Base-by-base conservation (phyloP, 2,888 invertebrate species). In the Sclerodermus sp. region DNA sequence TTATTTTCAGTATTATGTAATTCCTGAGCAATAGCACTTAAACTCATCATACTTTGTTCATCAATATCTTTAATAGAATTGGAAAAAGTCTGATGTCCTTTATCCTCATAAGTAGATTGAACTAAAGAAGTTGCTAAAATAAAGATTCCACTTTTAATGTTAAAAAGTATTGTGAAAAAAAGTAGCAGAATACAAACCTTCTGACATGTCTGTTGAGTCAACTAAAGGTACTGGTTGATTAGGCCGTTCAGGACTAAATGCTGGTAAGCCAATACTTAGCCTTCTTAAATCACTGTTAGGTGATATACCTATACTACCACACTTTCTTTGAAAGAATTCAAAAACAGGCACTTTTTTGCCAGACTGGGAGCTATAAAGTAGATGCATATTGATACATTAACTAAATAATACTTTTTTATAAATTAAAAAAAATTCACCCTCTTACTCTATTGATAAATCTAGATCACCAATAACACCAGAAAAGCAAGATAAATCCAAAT, bases 281-380 rank as follows among this genome's bases (percentile, higher is more conserved):
- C 73, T 60, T 12, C 64, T 59, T 2, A 44, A 40, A 29, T 55
- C 59, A 13, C 49, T 36, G 36, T 49, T 58, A 1, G 68, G 64
- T 14, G 74, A 56, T 16, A 75, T 65, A 2, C 78, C 75, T 3
- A 80, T 60, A 54, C 72, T 68, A 23, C 79, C 79, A 42, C 78
- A 80, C 62, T 76, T 79, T 37, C 78, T 70, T 56, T 70, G 67
- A 52, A 82, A 82, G 64, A 78, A 82, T 58, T 79, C 78, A 17
- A 79, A 79, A 23, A 82, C 72, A 1, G 82, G 80, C 36, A 78
- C 55, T 53, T 66, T 71, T n/a, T 67, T 68, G 6, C 70, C 69
- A 46, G 59, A 55, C 45, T 61, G 62, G 37, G 73, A 71, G 34
- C 73, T 73, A 38, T n/a, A n/a, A n/a, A n/a, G n/a, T n/a, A n/a